Evolutionary conservation across 2,113 vertebrate species (phyloP).

Genomic region (Carassius gibelio): DNA sequence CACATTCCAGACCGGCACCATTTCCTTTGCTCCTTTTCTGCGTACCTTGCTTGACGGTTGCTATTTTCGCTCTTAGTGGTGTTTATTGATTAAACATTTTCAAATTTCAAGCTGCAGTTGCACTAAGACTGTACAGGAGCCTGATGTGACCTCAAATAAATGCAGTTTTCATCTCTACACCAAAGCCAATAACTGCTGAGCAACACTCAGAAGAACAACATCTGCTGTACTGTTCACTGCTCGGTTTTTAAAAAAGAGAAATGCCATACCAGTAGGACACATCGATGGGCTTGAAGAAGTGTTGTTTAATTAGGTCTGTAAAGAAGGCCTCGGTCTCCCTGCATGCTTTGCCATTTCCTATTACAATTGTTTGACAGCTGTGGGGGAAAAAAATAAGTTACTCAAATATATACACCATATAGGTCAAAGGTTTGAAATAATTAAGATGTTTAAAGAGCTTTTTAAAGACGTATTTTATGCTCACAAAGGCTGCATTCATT

Average conservation of each 20-base stretch:
- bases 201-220: conserved; percentile 3
- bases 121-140: conserved; percentile 25
- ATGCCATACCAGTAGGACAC: conserved; percentile 93
- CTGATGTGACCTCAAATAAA: conserved; percentile 47
- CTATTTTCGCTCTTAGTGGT: conserved; percentile 44
- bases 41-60: conserved; percentile 42
- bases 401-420: neutral
- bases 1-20: conserved; percentile 65
- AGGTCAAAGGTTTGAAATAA: neutral
- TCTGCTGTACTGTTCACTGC: neutral
- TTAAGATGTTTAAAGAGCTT: neutral
- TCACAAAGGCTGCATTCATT: neutral
- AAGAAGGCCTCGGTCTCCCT: conserved; percentile 95
- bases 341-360: conserved; percentile 97
- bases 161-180: neutral
- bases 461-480: neutral
- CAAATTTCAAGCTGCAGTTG: conserved; percentile 39
- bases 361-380: conserved; percentile 90
- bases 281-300: conserved; percentile 88
- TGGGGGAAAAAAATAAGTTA: neutral
- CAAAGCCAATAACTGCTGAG: neutral
- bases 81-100: conserved; percentile 54
- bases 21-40: conserved; percentile 60
- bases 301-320: conserved; percentile 89
- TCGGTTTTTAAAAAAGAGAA: conserved; percentile 8